Conservation (phyloP, 2,113 vertebrate genomes). For the Jaculus jaculus region DNA sequence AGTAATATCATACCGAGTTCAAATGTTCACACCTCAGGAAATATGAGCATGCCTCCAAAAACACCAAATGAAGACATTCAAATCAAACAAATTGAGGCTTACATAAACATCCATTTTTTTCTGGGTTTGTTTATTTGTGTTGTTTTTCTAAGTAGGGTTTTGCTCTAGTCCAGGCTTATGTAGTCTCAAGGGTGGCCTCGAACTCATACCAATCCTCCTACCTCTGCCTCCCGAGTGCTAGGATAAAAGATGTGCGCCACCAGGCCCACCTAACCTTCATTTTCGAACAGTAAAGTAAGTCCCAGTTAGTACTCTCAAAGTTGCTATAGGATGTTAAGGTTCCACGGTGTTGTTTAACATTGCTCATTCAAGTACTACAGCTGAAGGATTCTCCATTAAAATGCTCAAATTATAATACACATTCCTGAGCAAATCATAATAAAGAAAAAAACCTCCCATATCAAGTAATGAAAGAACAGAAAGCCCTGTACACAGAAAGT, state of each 20-base stretch:
- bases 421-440: conserved; percentile 32
- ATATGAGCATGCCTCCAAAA: not conserved
- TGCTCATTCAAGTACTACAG: not conserved
- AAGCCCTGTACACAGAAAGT: not conserved
- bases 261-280: too few species aligned
- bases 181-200: too few species aligned
- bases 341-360: not conserved
- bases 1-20: not conserved
- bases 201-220: too few species aligned
- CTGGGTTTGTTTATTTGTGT: too few species aligned
- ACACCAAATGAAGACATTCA: not conserved
- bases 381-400: not conserved
- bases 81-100: not conserved
- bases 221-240: too few species aligned
- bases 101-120: not conserved
- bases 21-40: not conserved
- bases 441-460: not conserved
- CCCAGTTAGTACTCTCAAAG: not conserved
- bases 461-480: not conserved
- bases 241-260: too few species aligned
- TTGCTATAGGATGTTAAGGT: not conserved
- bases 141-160: too few species aligned
- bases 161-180: too few species aligned
- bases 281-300: not conserved
- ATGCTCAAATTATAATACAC: not conserved